phyloP scores from a whole-genome alignment of 1,140 invertebrate genomes.

The Neodiprion pinetum region DNA sequence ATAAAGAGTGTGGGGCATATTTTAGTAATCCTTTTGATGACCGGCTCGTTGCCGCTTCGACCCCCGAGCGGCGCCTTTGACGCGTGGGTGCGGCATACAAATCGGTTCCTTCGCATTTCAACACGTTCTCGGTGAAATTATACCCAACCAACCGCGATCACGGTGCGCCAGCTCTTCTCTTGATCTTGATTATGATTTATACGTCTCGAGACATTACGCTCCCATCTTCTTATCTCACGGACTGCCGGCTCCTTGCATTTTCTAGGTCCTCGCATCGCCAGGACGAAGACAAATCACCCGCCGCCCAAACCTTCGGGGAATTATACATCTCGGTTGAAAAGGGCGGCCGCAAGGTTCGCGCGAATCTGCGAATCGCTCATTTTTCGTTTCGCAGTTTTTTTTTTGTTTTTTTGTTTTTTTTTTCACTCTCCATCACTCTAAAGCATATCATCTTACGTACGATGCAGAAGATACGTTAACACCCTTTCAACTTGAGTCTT shows the following conservation, averaged over 20 bases:
- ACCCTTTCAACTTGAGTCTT: too few relatives aligned
- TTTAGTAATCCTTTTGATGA: constrained; percentile 44
- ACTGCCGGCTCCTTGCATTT: neutral
- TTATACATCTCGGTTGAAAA: too few relatives aligned
- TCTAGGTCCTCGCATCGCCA: neutral
- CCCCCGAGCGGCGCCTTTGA: constrained; percentile 41
- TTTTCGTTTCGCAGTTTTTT: too few relatives aligned
- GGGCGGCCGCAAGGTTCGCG: too few relatives aligned
- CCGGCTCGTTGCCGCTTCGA: constrained; percentile 2
- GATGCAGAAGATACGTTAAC: too few relatives aligned
- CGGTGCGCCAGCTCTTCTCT: constrained; percentile 17
- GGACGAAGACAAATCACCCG: neutral
- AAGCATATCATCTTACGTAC: too few relatives aligned
- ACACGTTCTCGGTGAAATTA: constrained; percentile 45
- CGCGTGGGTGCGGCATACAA: constrained; percentile 49
- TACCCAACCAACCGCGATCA: constrained; percentile 14
- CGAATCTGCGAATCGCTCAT: too few relatives aligned
- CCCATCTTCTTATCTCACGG: neutral
- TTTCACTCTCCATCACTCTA: too few relatives aligned
- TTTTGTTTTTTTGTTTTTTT: too few relatives aligned
- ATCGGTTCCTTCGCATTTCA: constrained; percentile 50
- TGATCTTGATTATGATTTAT: constrained; percentile 51
- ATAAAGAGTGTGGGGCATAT: constrained; percentile 14
- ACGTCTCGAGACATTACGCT: constrained; percentile 20
- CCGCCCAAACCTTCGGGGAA: too few relatives aligned